Evolutionary conservation across 2,888 invertebrate species (phyloP), one percentile per base, ranked within the genome.

Genomic region (Aplocera efformata): DNA sequence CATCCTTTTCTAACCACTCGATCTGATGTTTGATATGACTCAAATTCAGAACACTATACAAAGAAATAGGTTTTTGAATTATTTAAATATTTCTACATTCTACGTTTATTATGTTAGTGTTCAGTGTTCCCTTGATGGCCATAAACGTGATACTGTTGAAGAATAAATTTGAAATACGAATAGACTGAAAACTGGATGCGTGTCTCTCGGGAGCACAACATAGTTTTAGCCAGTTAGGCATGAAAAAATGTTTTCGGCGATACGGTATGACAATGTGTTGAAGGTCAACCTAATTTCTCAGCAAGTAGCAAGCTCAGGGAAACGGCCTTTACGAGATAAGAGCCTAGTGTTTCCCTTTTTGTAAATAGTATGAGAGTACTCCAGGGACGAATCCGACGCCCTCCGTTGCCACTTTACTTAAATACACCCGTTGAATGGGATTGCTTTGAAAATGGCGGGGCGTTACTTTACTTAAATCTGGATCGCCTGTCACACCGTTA

Each of bases 341-440:
- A 35, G 44, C 38, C 42, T 42, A 48, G 47, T 45, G 34, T 45
- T 52, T 51, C 48, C 35, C 42, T 42, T 48, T 52, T 41, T 48
- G 48, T 52, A 48, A 52, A 52, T 47, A 52, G 46, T 44, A 47
- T 31, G 29, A 49, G 46, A 46, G 48, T 36, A 42, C 48, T 46
- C 38, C 29, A 29, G 52, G 55, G 52, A 47, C 34, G 44, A 46
- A 42, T 55, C 47, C 38, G 42, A 48, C 37, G 44, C 48, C 56
- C 61, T 60, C 50, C 55, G 59, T 62, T 53, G 56, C 59, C 62
- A 67, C 67, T 68, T 68, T 66, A 63, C 51, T 62, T 63, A 69
- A 67, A 65, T 62, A 63, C 60, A 56, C 38, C 54, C 56, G 54
- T 56, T 64, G 59, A 57, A 63, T 65, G 56, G 53, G 57, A 64